Evolutionary conservation across 1,140 invertebrate species (phyloP), one percentile per base, ranked within the genome.

Genomic region (Vollenhovia emeryi): DNA sequence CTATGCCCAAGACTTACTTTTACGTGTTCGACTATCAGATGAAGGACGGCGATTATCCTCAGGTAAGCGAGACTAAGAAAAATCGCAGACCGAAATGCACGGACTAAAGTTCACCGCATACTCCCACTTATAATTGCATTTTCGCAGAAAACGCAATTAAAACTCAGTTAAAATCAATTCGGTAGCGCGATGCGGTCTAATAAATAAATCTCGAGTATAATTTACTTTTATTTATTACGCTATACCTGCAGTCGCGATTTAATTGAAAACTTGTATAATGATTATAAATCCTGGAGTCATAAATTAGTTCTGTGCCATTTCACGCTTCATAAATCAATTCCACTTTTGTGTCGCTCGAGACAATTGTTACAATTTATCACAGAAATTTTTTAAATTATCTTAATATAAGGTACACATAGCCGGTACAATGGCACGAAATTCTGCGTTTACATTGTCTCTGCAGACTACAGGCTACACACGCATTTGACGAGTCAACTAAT

Each of bases 11-110:
- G 60, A 96, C 97, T 0, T 99, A 97, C 94, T 99, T 99, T 94
- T 99, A 98, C 93, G 98, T 99, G 0, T 99, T 99, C 91, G 98
- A 98, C 92, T 98, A 99, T 93, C 98, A 99, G 91, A 98, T 98
- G 0, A 98, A 98, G 89, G 97, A 98, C 86, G 98, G 98, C 3
- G 97, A 98, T 91, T 98, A 98, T 95, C 97, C 98, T 6, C 97
- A 97, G 96, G 97, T 98, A 94, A 95, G 94, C 85, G 27, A 82
- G 87, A 57, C 33, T 15, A 52, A 27, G 8, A 40, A 11, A 36
- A 11, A 1, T 36, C n/a, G n/a, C n/a, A n/a, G n/a, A n/a, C n/a
- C n/a, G 24, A 15, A 27, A 4, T 18, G 6, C 3, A n/a, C 0
- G 6, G 6, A 36, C 33, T 6, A 52, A 45, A 45, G 11, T 43